Conservation (phyloP, 2,113 vertebrate species). For the Notarius lentiginosus region DNA sequence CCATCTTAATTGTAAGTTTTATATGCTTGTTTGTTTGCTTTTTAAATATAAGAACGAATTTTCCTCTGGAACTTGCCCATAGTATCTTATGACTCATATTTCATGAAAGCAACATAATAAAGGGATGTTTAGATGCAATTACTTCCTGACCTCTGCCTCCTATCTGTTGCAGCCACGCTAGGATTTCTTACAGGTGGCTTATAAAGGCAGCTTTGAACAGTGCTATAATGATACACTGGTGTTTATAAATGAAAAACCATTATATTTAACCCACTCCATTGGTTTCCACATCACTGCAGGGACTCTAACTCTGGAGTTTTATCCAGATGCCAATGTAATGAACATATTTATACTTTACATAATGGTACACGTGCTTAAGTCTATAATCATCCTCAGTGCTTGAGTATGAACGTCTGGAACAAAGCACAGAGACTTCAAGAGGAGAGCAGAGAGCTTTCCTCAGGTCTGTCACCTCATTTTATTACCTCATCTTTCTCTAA, state of each 20-base stretch:
- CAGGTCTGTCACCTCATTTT: neutral
- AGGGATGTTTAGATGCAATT: neutral
- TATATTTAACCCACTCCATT: neutral
- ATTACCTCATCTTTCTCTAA: neutral
- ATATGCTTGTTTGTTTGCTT: neutral
- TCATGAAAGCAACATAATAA: neutral
- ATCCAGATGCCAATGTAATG: neutral
- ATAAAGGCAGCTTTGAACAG: neutral
- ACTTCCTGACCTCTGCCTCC: neutral
- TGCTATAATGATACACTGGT: neutral
- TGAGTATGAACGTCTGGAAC: neutral
- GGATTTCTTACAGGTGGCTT: neutral
- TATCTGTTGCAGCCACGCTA: neutral
- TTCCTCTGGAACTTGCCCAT: neutral
- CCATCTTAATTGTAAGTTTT: neutral
- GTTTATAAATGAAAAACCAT: conserved; percentile 11
- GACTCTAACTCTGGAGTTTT: neutral
- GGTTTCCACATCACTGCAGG: neutral
- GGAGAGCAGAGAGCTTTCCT: neutral
- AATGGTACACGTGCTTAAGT: neutral
- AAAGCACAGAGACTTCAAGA: neutral
- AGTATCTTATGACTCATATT: neutral
- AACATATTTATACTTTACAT: neutral
- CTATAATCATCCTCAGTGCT: neutral
- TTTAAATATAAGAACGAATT: neutral